Base-by-base conservation (phyloP, 2,888 invertebrate genomes). In the Caenorhabditis virilis region DNA sequence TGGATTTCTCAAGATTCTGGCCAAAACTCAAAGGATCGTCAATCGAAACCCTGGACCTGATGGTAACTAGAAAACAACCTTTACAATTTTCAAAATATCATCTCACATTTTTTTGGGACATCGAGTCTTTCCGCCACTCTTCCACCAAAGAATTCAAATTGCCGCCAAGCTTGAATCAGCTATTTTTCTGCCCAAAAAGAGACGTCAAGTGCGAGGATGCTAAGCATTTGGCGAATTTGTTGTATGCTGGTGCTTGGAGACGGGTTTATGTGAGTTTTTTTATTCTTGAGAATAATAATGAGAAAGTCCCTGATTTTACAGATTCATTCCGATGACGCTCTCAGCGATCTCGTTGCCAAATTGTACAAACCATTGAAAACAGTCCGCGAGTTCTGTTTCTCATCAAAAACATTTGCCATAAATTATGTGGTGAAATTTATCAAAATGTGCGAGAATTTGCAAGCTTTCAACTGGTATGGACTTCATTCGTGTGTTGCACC, bases 401-500 rank as follows among this genome's bases (percentile, higher is more conserved):
- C 64, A 1, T 64, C 64, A 7, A 54, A 50, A 22, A 41, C 49
- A 6, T 64, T 64, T 39, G 50, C 58, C 7, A n/a, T 64, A 26
- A 54, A 64, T 23, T 64, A 54, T 35, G 64, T 51, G 4, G 23
- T 51, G 25, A 36, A 41, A 9, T 64, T 64, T 23, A 38, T 64
- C 18, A 49, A 54, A 30, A 58, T 58, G 36, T 58, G 58, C 39
- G 42, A 45, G 5, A 46, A 20, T 9, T 48, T 51, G 23, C 54
- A 64, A 7, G 26, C 35, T 35, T 58, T 64, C 54, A 64, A 64
- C 30, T 64, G 64, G 63, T 64, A 42, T 47, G 64, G 64, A 3
- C 54, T 64, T 22, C 64, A 64, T 22, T 58, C 64, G 18, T 64
- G 64, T 16, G 58, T 58, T 18, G 64, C 64, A 25, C 64, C 64